phyloP scores from a whole-genome alignment of 2,888 invertebrate genomes.

The Heliconius aoede region DNA sequence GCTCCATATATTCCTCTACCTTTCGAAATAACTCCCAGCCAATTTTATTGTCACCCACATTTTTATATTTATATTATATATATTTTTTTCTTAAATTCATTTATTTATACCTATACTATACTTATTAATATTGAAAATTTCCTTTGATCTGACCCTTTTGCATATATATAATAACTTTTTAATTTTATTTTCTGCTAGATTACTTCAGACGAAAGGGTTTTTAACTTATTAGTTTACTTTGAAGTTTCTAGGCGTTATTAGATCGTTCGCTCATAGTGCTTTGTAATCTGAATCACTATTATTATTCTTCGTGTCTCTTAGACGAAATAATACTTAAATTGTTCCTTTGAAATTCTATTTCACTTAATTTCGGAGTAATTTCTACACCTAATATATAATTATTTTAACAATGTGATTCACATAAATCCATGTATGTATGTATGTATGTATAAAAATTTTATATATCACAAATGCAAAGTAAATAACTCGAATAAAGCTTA shows the following conservation, averaged over 20 bases:
- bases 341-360: neutral
- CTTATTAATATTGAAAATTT: neutral
- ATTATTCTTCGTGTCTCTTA: neutral
- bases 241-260: conserved; percentile 22
- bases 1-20: conserved; percentile 25
- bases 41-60: neutral
- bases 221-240: conserved; percentile 26
- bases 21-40: conserved; percentile 4
- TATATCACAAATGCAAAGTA: neutral
- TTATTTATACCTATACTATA: neutral
- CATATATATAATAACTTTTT: conserved; percentile 4
- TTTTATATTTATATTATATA: neutral
- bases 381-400: neutral
- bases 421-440: too few relatives aligned
- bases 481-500: neutral
- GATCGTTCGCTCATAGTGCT: conserved; percentile 5
- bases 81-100: neutral
- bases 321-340: neutral
- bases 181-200: conserved; percentile 15
- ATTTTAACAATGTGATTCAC: neutral
- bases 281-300: neutral
- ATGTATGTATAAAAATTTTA: neutral
- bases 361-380: neutral
- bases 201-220: conserved; percentile 12
- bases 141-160: conserved; percentile 17